phyloP scores from a whole-genome alignment of 1,140 invertebrate species.

The Homalodisca vitripennis region DNA sequence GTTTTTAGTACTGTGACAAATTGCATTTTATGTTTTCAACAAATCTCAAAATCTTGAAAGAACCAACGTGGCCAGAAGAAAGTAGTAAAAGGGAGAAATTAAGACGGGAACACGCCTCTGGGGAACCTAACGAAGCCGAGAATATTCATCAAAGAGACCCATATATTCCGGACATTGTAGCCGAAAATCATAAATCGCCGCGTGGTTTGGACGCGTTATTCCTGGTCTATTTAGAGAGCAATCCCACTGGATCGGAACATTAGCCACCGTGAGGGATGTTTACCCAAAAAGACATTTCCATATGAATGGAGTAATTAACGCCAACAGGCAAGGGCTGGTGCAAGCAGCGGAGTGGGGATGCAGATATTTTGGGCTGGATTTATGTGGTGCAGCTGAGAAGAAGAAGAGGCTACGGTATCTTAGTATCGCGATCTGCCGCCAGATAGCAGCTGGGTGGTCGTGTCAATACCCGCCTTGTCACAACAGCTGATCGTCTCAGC shows the following conservation, averaged over 20 bases:
- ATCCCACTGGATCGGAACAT: not conserved
- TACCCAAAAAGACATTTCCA: conserved; percentile 23
- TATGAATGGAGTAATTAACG: conserved; percentile 17
- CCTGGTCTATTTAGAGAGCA: not conserved
- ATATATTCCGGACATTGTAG: not conserved
- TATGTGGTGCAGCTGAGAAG: conserved; percentile 6
- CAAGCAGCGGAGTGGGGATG: not conserved
- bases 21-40: too few species aligned
- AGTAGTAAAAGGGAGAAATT: too few species aligned
- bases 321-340: not conserved
- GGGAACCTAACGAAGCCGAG: too few species aligned
- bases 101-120: too few species aligned
- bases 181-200: not conserved
- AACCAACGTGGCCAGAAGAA: too few species aligned
- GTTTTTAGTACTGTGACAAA: too few species aligned
- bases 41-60: too few species aligned
- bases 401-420: not conserved
- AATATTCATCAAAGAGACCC: not conserved
- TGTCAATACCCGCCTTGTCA: not conserved
- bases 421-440: not conserved
- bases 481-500: not conserved
- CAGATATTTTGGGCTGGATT: conserved; percentile 15
- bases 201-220: not conserved
- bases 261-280: conserved; percentile 8
- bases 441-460: conserved; percentile 12